Base-by-base conservation (phyloP, 2,113 vertebrate species). In the Lamprologus tigripictilis region DNA sequence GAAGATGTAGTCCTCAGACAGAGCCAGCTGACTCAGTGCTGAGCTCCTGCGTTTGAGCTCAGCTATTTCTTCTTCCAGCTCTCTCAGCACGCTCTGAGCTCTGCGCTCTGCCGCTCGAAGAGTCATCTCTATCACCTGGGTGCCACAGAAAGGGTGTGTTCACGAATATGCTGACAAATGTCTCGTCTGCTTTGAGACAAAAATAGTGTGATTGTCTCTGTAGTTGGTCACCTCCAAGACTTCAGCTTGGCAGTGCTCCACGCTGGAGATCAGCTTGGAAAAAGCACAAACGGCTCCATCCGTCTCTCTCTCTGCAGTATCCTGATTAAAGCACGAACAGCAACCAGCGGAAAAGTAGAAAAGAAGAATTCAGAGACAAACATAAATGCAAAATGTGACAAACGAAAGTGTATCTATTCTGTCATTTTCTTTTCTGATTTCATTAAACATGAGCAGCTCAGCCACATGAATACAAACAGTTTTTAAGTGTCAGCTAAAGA, bases 51-150 rank as follows among this genome's bases (percentile, higher is more conserved):
- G 93, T 31, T 81, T 95, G 4, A 97, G 90, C 45, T 94, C 93
- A 6, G 71, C 23, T 3, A 96, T 90, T 73, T 97, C 96, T 40
- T 89, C 82, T 86, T 96, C 87, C 86, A 97, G 88, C 23, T 96
- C 94, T 8, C 14, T 89, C 78, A 96, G 86, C 19, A 96, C 58
- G 5, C 51, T 80, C 84, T 95, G 92, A 21, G 94, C 95, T 49
- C 66, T 92, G 23, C 83, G 87, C 83, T 96, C 94, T 1, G 92
- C 93, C 0, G 87, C 89, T 4, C 68, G 86, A 2, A 84, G 86
- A 10, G 42, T 93, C 89, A 80, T 79, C 85, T 96, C 90, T 7
- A 97, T 93, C 79, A 85, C 58, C 95, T 95, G 66, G 33, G 9
- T 26, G 4, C 0, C 10, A 79, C 4, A 54, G 45, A 8, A 11